Base-by-base conservation (phyloP, 1,140 invertebrate species). In the Goniozus legneri region DNA sequence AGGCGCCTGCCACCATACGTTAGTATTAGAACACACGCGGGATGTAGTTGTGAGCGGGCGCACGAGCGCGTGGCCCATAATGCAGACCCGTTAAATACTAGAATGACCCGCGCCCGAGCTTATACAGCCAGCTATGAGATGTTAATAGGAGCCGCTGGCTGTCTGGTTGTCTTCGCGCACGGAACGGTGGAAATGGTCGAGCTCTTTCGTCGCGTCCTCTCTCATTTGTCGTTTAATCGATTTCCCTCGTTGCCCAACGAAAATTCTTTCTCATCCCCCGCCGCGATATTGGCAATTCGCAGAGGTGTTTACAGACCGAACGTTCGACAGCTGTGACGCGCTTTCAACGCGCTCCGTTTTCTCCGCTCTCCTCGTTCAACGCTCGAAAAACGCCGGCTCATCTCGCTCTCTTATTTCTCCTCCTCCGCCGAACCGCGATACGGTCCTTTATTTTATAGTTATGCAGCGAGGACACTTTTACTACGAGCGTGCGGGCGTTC, bases 391-490 rank as follows among this genome's bases (percentile, higher is more conserved):
- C 38, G 36, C 31, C 39, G 32, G 19, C 16, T 30, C 31, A 16
- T n/a, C 27, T 42, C 21, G 8, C 27, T 31, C 39, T 32, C 20
- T n/a, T 15, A 41, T 42, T 33, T 44, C n/a, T 36, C 42, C 21
- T 8, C 6, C 8, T n/a, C 20, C 34, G 20, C 7, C 20, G 21
- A 27, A 10, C 24, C 4, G 24, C 24, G 46, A 54, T 50, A 58
- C 53, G 62, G 50, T 64, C 53, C 52, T 66, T 60, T 62, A 57
- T 66, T 69, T 68, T 67, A 69, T 64, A 65, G 65, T 67, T 68
- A 69, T 65, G 62, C 64, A 65, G 54, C 58, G 62, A 64, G 56
- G 65, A 67, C 62, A 65, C 60, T 68, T 67, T 69, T 69, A 67
- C 55, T 67, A 60, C 52, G 46, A 59, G 44, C 39, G 19, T 47